phyloP scores from a whole-genome alignment of 2,113 vertebrate species.

The Malurus elegans region DNA sequence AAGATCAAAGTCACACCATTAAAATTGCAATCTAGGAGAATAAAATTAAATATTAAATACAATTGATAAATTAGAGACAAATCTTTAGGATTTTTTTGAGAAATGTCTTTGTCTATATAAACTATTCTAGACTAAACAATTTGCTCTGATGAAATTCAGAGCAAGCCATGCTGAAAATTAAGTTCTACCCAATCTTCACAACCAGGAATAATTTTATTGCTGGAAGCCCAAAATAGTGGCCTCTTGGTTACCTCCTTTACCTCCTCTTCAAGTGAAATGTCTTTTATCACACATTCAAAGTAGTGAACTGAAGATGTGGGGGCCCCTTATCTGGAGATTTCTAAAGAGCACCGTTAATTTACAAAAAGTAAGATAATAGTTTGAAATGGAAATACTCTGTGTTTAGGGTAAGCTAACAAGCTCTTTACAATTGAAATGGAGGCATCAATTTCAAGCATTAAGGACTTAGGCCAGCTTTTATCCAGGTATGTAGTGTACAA shows the following conservation, averaged over 20 bases:
- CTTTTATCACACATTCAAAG: neutral
- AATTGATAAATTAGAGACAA: neutral
- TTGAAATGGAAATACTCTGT: neutral
- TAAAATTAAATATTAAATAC: neutral
- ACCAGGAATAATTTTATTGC: neutral
- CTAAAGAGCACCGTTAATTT: neutral
- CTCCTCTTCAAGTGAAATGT: neutral
- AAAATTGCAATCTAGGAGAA: neutral
- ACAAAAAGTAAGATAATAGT: neutral
- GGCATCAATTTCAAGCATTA: neutral
- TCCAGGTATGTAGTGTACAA: neutral
- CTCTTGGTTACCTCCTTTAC: neutral
- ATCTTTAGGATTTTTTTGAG: neutral
- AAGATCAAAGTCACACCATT: neutral
- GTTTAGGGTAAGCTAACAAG: neutral
- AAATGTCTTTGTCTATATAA: neutral
- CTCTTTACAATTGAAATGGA: neutral
- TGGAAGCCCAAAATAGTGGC: neutral
- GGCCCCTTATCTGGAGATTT: neutral
- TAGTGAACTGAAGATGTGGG: neutral
- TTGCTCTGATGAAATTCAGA: neutral
- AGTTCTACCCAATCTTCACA: neutral
- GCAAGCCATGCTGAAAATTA: neutral
- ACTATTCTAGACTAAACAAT: neutral
- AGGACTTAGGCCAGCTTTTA: neutral